phyloP scores from a whole-genome alignment of 1,140 invertebrate species.

The Caenorhabditis elegans region DNA sequence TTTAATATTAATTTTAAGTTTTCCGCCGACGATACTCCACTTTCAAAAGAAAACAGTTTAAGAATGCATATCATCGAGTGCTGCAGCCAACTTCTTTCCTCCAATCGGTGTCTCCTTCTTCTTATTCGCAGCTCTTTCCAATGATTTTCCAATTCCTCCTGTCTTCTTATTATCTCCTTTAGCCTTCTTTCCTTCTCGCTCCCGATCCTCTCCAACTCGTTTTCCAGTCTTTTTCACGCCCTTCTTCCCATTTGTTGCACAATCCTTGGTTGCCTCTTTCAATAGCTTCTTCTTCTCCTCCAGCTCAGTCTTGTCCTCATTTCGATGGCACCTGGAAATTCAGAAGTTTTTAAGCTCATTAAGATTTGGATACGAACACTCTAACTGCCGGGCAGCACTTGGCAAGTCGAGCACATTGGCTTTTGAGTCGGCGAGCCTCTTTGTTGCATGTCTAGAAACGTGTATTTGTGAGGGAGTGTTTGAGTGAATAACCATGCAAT shows the following conservation, averaged over 20 bases:
- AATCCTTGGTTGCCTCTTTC: conserved; percentile 13
- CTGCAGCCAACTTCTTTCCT: conserved; percentile 7
- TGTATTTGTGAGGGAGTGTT: background rate
- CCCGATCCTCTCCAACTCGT: conserved; percentile 3
- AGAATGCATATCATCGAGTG: conserved; percentile 2
- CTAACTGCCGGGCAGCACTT: conserved; percentile 39
- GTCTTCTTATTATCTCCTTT: conserved; percentile 14
- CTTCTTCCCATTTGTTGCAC: background rate
- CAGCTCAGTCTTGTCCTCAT: background rate
- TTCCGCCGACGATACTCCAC: too few species aligned
- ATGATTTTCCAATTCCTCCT: conserved; percentile 9
- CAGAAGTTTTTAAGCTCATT: background rate
- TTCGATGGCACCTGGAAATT: conserved; percentile 14
- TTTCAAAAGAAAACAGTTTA: too few species aligned
- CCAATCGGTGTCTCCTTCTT: conserved; percentile 15
- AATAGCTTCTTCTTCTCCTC: conserved; percentile 21
- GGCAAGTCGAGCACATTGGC: conserved; percentile 35
- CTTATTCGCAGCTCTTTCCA: conserved; percentile 13
- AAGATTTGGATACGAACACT: conserved; percentile 15
- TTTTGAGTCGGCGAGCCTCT: conserved; percentile 27
- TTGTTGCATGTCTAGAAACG: conserved; percentile 25
- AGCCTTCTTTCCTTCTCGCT: conserved; percentile 2
- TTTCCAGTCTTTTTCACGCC: background rate
- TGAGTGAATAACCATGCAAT: background rate
- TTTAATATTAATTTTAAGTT: too few species aligned